phyloP scores from a whole-genome alignment of 2,113 vertebrate genomes.

The Ptyas mucosa region DNA sequence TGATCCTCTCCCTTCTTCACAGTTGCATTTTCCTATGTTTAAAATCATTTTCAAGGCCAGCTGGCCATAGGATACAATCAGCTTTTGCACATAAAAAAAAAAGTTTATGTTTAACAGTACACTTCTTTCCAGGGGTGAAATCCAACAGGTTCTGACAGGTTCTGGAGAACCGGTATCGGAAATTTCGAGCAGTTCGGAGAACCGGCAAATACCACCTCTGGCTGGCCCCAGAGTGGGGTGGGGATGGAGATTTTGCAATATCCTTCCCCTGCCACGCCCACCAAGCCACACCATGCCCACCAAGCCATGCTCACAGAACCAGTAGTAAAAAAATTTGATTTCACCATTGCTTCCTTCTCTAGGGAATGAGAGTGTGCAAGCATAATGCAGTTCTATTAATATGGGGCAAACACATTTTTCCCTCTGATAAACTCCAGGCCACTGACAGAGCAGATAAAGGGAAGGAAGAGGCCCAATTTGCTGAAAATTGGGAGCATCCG shows the following conservation, averaged over 20 bases:
- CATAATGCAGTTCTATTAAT: background rate
- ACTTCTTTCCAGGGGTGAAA: background rate
- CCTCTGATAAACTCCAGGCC: background rate
- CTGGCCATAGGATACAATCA: background rate
- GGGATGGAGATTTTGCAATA: too few species aligned
- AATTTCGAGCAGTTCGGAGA: too few species aligned
- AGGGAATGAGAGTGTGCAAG: background rate
- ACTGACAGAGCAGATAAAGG: background rate
- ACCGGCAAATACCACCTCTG: too few species aligned
- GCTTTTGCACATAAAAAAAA: background rate
- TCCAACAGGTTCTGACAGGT: too few species aligned
- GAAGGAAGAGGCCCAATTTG: background rate
- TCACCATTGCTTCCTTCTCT: background rate
- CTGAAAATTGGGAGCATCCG: background rate
- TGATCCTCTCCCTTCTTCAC: background rate
- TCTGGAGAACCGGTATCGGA: too few species aligned
- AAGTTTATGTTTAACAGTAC: background rate
- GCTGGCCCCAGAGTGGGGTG: too few species aligned
- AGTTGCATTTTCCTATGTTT: background rate
- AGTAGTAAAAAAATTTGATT: too few species aligned
- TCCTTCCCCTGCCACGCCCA: too few species aligned
- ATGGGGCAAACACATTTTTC: background rate
- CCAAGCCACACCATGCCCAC: too few species aligned
- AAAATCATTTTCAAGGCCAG: background rate
- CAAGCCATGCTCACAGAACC: too few species aligned